A percentile compares a stretch with the other conserved stretches of the same genome.
Evolutionary conservation across 2,888 invertebrate species (phyloP).

Genomic region (Schrankia costaestrigalis): DNA sequence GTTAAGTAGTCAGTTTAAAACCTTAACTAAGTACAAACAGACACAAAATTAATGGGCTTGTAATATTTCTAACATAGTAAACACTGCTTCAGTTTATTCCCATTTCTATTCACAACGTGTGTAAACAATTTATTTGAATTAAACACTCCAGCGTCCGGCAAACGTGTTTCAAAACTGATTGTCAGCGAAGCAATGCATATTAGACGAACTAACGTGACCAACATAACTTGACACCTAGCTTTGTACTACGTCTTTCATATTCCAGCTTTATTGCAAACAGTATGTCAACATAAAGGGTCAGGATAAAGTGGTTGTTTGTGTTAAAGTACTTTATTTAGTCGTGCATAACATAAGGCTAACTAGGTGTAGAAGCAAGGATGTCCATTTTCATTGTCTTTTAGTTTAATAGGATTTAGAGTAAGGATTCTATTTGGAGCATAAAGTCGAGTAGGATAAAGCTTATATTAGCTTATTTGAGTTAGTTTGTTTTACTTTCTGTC

Average conservation of each 20-base stretch:
- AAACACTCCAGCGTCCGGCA: constrained; percentile 22
- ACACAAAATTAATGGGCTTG: too few relatives aligned
- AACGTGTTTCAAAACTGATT: constrained; percentile 35
- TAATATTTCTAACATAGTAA: too few relatives aligned
- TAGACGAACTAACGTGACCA: constrained; percentile 26
- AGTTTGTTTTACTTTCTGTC: too few relatives aligned
- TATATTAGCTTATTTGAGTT: too few relatives aligned
- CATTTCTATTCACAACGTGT: constrained; percentile 14
- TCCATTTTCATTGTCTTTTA: too few relatives aligned
- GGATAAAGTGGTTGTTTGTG: constrained; percentile 10
- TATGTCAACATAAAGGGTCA: constrained; percentile 2
- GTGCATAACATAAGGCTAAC: constrained; percentile 20
- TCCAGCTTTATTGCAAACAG: background rate
- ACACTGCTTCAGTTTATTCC: too few relatives aligned
- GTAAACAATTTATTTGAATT: constrained; percentile 34
- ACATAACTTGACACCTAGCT: constrained; percentile 8
- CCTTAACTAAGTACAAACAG: too few relatives aligned
- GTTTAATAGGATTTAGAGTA: too few relatives aligned
- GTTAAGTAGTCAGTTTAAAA: too few relatives aligned
- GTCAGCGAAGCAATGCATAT: constrained; percentile 38
- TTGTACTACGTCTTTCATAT: background rate
- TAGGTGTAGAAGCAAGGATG: too few relatives aligned
- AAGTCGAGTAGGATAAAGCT: too few relatives aligned
- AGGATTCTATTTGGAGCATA: too few relatives aligned
- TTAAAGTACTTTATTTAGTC: constrained; percentile 24